Evolutionary conservation across 2,888 invertebrate species (phyloP), one percentile per base, ranked within the genome.

Genomic region (Orchesellides sinensis): DNA sequence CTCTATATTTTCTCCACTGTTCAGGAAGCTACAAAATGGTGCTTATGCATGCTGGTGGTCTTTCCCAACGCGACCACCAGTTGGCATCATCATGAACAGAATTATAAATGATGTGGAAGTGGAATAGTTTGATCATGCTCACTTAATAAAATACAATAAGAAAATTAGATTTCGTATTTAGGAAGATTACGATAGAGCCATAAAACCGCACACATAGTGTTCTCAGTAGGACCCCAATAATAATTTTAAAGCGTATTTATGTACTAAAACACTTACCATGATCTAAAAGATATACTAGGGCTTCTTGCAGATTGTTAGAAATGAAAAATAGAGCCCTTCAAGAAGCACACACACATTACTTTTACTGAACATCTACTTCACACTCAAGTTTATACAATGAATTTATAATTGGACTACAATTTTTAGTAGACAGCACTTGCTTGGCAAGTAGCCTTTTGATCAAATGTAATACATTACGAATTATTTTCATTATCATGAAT

Each of bases 11-110:
- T 49, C 61, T 78, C 68, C 69, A 61, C 77, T 66, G 69, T 70
- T 78, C 70, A 80, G 72, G 79, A 80, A 80, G 79, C 66, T 35
- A 40, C 52, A 63, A 70, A 70, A 19, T 70, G 65, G 65, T 45
- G 25, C 63, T 69, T 47, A 14, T 27, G 17, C 56, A 56, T 40
- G 59, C 59, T 77, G 75, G 75, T 77, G 75, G 75, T 77, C 75
- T 56, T n/a, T 8, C 27, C 29, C n/a, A n/a, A n/a, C n/a, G n/a
- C n/a, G 70, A 52, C 59, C 56, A 70, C 49, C 79, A 70, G 69
- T 79, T 68, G 75, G 75, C 25, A 74, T 40, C 40, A 35, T 63
- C 49, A 52, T 74, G 47, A 19, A 40, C 40, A 40, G 40, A 40
- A 69, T 69, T 52, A 52, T 21, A 10, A 27, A 56, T 56, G 25